Percentiles rank a stretch among this genome's conserved stretches.
phyloP scores from a whole-genome alignment of 2,113 vertebrate species.

The Epinephelus lanceolatus region DNA sequence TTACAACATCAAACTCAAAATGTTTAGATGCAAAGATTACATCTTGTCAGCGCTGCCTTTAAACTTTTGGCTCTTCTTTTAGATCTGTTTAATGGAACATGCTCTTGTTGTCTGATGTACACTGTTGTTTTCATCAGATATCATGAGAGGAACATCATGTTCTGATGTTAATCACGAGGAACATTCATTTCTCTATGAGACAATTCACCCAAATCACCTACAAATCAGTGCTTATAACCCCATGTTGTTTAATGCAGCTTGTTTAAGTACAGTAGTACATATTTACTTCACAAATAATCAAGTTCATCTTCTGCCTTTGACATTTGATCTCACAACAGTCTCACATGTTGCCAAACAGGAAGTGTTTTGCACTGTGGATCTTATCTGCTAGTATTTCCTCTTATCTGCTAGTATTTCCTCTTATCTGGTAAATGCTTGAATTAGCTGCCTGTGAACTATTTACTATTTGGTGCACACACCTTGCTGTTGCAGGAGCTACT shows the following conservation, averaged over 20 bases:
- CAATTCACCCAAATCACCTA: neutral
- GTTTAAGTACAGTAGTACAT: neutral
- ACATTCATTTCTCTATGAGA: neutral
- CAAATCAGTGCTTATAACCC: neutral
- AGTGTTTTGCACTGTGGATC: neutral
- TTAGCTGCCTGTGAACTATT: slow-evolving; percentile 15
- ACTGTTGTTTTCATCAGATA: neutral
- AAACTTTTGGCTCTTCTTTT: neutral
- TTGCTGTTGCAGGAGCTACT: neutral
- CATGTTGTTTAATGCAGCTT: neutral
- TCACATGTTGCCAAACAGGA: slow-evolving; percentile 7
- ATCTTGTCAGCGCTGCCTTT: neutral
- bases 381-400: slow-evolving; percentile 8
- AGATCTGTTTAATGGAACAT: neutral
- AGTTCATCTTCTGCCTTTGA: neutral
- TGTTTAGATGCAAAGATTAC: neutral
- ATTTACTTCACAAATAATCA: neutral
- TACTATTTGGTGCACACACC: neutral
- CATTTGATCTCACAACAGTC: neutral
- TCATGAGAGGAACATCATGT: neutral
- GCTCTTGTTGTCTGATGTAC: neutral
- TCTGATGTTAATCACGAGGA: neutral
- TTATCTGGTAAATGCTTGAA: neutral
- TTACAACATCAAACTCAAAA: neutral
- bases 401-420: neutral